Base-by-base conservation (phyloP, 2,797 vertebrate species). In the Phrynocephalus vlangalii region DNA sequence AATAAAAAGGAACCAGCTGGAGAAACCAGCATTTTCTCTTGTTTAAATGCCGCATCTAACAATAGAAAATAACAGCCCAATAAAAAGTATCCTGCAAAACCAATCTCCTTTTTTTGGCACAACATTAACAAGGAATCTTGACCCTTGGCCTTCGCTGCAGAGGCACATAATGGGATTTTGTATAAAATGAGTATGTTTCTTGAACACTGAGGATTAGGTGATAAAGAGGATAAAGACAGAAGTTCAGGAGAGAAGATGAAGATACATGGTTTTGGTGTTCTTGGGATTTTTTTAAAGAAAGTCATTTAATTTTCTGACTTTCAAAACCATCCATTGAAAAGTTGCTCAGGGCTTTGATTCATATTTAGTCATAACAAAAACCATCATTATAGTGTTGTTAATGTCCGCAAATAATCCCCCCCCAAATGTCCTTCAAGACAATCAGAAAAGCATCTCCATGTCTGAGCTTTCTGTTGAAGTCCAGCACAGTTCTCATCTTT, bases 111-210 rank as follows among this genome's bases (percentile, higher is more conserved):
- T 71, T 83, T 89, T 68, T 89, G 80, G 70, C 67, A 90, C 80
- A 92, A 88, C 81, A 87, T 87, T 76, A 66, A 85, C 73, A 86
- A 85, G 48, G 63, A 79, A 80, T 89, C 67, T 84, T 75, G 60
- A 70, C 70, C 75, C 81, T 82, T 83, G 63, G 63, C 44, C 80
- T 86, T 68, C 22, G 60, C 80, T 85, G 38, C 71, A 30, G 0
- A 85, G 87, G 87, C 91, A 88, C 78, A 87, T 87, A 92, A 90
- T 89, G 85, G 90, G 79, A 92, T 94, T 94, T 94, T 66, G 52
- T 87, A 60, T 87, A 84, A 94, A 79, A 72, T 91, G 88, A 92
- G 79, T 89, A 79, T 28, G 44, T 82, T 79, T n/a, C 80, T 84
- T 86, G 88, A 94, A 38, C 82, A 79, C 52, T 84, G 38, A 80